Conservation (phyloP, 2,888 invertebrate genomes). For the Dilophus febrilis region DNA sequence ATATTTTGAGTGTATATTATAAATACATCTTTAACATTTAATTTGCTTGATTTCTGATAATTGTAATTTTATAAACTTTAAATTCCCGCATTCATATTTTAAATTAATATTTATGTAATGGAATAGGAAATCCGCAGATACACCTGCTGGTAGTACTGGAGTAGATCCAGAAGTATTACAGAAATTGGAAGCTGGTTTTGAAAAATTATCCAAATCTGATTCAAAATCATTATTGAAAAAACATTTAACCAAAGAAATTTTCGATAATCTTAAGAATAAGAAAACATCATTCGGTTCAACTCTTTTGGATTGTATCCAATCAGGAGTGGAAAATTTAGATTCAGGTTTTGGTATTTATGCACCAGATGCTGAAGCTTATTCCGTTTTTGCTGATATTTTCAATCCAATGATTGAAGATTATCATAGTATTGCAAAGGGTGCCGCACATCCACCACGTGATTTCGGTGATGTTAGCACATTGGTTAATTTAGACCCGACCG, state of each 20-base stretch:
- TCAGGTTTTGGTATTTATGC: conserved; percentile 96
- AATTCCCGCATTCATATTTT: no score
- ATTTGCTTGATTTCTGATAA: no score
- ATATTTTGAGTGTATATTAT: no score
- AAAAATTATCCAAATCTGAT: conserved; percentile 72
- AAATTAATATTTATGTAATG: no score
- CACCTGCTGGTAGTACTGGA: no score
- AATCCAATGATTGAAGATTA: conserved; percentile 97
- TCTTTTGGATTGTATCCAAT: conserved; percentile 86
- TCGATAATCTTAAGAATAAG: conserved; percentile 81
- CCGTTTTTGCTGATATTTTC: conserved; percentile 80
- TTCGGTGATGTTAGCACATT: conserved; percentile 86
- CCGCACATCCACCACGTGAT: conserved; percentile 85
- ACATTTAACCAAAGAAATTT: conserved; percentile 77
- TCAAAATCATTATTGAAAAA: conserved; percentile 95
- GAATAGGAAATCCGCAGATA: no score
- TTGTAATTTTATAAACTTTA: no score
- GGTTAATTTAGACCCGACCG: conserved; percentile 80
- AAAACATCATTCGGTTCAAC: conserved; percentile 84
- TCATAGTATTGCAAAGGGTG: conserved; percentile 85
- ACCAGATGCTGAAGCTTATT: conserved; percentile 91
- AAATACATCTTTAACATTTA: no score
- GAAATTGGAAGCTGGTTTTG: conserved; percentile 81
- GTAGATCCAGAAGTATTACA: conserved; percentile 80
- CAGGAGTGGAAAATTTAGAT: conserved; percentile 92